phyloP scores from a whole-genome alignment of 2,113 vertebrate genomes.

The Platysteira castanea region DNA sequence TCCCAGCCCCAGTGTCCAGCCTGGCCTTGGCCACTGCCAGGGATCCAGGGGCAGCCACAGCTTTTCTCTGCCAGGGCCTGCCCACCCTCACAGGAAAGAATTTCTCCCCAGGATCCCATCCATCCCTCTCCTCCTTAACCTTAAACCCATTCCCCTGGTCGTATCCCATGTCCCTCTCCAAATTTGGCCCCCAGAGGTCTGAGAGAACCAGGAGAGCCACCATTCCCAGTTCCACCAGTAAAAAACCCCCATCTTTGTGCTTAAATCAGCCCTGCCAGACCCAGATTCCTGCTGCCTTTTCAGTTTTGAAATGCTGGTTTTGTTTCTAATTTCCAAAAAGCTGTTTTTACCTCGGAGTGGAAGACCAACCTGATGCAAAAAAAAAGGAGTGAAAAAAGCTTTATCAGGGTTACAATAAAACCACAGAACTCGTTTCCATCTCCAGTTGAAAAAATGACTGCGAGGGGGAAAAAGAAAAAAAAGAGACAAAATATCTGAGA shows the following conservation, averaged over 20 bases:
- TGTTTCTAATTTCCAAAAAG: conserved; percentile 8
- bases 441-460: background rate
- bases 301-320: background rate
- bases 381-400: background rate
- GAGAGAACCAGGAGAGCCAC: background rate
- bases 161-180: background rate
- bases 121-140: background rate
- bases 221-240: background rate
- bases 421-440: background rate
- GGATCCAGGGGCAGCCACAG: background rate
- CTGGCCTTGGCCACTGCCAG: background rate
- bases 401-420: background rate
- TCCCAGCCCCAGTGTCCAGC: background rate
- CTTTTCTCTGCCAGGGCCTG: background rate
- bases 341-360: background rate
- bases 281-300: background rate
- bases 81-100: background rate
- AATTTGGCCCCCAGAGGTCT: background rate
- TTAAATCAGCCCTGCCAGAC: background rate
- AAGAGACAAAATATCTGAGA: background rate
- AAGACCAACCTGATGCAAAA: background rate
- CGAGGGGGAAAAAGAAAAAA: too few species aligned
- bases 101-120: background rate
- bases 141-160: background rate
- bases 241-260: background rate